phyloP scores from a whole-genome alignment of 2,797 vertebrate genomes.

The Lutjanus argentimaculatus region DNA sequence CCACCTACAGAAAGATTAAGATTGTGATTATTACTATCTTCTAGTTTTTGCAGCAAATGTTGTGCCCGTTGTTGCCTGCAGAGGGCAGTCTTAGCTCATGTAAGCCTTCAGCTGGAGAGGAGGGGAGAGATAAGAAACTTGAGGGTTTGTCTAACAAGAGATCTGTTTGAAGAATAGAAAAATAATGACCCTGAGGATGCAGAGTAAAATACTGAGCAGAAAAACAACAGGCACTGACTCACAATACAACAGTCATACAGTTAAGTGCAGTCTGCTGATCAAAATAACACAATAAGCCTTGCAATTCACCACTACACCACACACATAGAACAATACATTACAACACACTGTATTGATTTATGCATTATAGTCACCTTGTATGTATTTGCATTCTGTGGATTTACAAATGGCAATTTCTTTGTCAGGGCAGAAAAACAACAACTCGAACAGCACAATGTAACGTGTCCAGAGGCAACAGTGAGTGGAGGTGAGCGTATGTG shows the following conservation, averaged over 20 bases:
- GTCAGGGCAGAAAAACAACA: constrained; percentile 28
- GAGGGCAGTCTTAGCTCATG: constrained; percentile 77
- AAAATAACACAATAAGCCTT: constrained; percentile 41
- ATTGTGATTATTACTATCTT: background rate
- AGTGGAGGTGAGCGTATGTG: constrained; percentile 31
- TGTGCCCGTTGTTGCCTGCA: constrained; percentile 50
- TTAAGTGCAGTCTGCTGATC: constrained; percentile 23
- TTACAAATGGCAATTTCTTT: constrained; percentile 43
- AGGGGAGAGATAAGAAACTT: constrained; percentile 12
- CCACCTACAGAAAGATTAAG: background rate
- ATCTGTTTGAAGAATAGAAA: constrained; percentile 46
- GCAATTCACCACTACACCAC: background rate
- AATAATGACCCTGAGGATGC: constrained; percentile 50
- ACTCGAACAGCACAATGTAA: constrained; percentile 39
- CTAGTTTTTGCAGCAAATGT: background rate
- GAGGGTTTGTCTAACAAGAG: constrained; percentile 34
- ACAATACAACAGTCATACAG: constrained; percentile 7
- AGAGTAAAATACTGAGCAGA: constrained; percentile 23
- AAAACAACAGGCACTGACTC: constrained; percentile 40
- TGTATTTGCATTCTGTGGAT: constrained; percentile 7
- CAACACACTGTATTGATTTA: background rate
- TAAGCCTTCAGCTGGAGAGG: background rate
- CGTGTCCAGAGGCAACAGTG: constrained; percentile 40
- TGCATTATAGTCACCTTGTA: constrained; percentile 3
- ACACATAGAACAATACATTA: background rate